phyloP scores from a whole-genome alignment of 2,113 vertebrate genomes.

The Amphilophus citrinellus region DNA sequence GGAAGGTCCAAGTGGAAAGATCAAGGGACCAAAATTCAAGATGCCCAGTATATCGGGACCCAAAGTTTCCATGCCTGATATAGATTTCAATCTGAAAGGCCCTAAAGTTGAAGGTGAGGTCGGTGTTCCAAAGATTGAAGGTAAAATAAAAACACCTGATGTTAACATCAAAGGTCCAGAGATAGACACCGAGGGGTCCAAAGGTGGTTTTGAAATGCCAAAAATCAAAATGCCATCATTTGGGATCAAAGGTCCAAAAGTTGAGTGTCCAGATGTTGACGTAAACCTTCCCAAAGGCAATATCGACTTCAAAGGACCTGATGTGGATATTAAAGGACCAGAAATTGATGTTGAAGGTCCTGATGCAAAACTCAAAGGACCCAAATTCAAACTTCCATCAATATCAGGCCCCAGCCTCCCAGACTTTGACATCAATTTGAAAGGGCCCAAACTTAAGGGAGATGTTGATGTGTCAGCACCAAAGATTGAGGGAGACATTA shows the following conservation, averaged over 20 bases:
- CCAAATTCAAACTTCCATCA: conserved; percentile 13
- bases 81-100: conserved; percentile 50
- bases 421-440: too few relatives aligned
- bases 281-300: not conserved
- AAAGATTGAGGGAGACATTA: too few relatives aligned
- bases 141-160: fast-evolving
- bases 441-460: too few relatives aligned
- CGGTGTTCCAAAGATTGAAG: conserved; percentile 27
- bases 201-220: not conserved
- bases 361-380: conserved; percentile 27
- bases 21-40: conserved; percentile 3
- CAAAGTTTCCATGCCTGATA: fast-evolving
- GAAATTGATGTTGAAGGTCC: not conserved
- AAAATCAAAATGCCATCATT: conserved; percentile 22
- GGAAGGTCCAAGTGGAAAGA: too few relatives aligned
- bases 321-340: not conserved
- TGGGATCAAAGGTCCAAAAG: not conserved
- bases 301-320: fast-evolving
- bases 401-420: too few relatives aligned
- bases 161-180: not conserved
- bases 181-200: fast-evolving
- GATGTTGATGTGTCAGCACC: too few relatives aligned
- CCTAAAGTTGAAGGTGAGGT: conserved; percentile 51
- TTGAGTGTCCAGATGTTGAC: conserved; percentile 12
- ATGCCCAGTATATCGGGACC: conserved; percentile 11